A percentile compares a stretch with the other conserved stretches of the same genome.
phyloP scores from a whole-genome alignment of 2,113 vertebrate genomes.

The Tapirus terrestris region DNA sequence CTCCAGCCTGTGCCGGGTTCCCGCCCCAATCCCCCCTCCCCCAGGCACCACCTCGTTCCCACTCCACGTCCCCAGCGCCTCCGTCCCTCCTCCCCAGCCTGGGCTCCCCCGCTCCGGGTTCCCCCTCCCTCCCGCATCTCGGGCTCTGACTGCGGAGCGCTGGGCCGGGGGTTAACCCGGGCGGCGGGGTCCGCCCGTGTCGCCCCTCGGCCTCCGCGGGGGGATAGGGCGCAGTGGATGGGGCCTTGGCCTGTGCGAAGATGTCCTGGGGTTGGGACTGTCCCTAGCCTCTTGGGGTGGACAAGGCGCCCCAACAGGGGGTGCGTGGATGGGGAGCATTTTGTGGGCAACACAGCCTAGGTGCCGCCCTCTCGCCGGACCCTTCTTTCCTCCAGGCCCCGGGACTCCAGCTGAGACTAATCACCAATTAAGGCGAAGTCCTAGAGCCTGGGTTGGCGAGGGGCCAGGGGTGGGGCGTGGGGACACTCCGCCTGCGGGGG shows the following conservation, averaged over 20 bases:
- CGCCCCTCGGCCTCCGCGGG: not conserved
- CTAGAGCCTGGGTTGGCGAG: constrained; percentile 69
- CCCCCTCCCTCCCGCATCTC: constrained; percentile 14
- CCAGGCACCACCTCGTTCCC: constrained; percentile 71
- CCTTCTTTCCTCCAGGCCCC: constrained; percentile 65
- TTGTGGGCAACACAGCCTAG: constrained; percentile 34
- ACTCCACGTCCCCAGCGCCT: constrained; percentile 57
- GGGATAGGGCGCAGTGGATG: not conserved
- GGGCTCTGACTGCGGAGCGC: constrained; percentile 15
- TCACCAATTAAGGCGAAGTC: constrained; percentile 83
- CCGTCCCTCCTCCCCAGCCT: constrained; percentile 38
- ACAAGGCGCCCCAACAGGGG: not conserved
- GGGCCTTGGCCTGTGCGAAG: not conserved
- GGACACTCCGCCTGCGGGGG: constrained; percentile 62
- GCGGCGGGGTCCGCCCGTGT: constrained; percentile 67
- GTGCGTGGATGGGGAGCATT: not conserved
- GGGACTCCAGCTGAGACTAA: constrained; percentile 73
- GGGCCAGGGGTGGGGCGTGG: constrained; percentile 78
- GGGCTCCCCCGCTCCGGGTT: not conserved
- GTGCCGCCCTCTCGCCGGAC: constrained; percentile 60
- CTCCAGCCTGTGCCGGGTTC: constrained; percentile 76
- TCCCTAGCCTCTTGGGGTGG: not conserved
- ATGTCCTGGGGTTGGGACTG: not conserved
- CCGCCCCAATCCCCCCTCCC: constrained; percentile 85
- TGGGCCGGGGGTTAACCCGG: constrained; percentile 21